Percentiles rank a stretch among this genome's conserved stretches.
Evolutionary conservation across 2,113 vertebrate genomes (phyloP).

Genomic region (Eleginops maclovinus): DNA sequence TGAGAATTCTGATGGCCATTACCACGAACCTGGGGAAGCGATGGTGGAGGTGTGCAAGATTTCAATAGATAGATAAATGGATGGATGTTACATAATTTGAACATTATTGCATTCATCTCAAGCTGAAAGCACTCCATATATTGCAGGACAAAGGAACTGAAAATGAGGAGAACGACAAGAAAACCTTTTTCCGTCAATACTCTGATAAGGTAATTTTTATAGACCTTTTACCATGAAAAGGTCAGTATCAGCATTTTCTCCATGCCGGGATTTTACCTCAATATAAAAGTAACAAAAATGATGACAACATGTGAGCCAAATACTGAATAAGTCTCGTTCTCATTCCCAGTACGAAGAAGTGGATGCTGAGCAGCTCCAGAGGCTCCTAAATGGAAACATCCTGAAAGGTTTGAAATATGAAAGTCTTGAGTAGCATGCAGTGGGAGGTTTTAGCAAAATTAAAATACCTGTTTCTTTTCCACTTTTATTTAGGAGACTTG

Average conservation of each 20-base stretch:
- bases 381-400: conserved; percentile 72
- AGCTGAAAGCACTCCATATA: conserved; percentile 2
- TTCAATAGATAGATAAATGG: too few relatives aligned
- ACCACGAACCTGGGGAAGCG: neutral
- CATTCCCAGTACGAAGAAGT: conserved; percentile 74
- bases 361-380: conserved; percentile 76
- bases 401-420: conserved; percentile 46
- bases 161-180: conserved; percentile 4
- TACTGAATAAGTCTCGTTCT: neutral
- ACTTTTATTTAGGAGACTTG: conserved; percentile 40
- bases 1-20: conserved; percentile 53
- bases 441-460: neutral
- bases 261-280: neutral
- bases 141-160: neutral
- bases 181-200: conserved; percentile 52
- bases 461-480: neutral
- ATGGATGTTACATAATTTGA: too few relatives aligned
- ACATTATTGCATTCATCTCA: neutral
- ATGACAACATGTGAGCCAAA: neutral
- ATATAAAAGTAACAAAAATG: neutral
- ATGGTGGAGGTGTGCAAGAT: conserved; percentile 28
- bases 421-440: too few relatives aligned
- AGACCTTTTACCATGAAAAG: neutral
- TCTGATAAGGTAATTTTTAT: conserved; percentile 69
- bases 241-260: neutral